Percentiles rank a stretch among this genome's conserved stretches.
phyloP scores from a whole-genome alignment of 2,797 vertebrate species.

The Cygnus olor region DNA sequence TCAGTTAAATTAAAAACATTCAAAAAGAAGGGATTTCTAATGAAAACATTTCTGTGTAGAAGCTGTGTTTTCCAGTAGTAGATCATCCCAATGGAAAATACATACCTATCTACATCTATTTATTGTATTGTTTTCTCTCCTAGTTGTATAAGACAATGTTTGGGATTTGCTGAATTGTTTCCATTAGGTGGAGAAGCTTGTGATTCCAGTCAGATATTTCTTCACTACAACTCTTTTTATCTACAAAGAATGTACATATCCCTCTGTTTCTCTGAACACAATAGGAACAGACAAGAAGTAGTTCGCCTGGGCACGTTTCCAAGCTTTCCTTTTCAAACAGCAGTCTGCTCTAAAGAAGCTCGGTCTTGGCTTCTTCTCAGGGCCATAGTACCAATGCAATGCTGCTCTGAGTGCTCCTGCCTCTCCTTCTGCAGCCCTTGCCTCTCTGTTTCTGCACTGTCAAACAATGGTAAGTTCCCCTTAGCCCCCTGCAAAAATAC shows the following conservation, averaged over 20 bases:
- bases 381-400: neutral
- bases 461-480: neutral
- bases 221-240: neutral
- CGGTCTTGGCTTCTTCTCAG: neutral
- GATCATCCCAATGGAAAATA: neutral
- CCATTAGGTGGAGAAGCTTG: neutral
- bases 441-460: neutral
- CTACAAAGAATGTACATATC: neutral
- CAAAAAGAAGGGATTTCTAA: neutral
- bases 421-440: neutral
- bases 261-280: neutral
- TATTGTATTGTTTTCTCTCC: neutral
- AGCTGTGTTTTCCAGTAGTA: neutral
- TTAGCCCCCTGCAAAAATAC: neutral
- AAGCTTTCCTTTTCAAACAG: neutral
- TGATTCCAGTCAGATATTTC: neutral
- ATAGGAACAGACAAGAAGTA: neutral
- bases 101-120: neutral
- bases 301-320: neutral
- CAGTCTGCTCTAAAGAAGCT: neutral
- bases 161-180: neutral
- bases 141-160: neutral
- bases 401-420: neutral
- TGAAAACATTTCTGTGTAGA: neutral
- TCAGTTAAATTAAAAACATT: neutral